phyloP scores from a whole-genome alignment of 2,113 vertebrate genomes.

The Periophthalmodon schlosseri region DNA sequence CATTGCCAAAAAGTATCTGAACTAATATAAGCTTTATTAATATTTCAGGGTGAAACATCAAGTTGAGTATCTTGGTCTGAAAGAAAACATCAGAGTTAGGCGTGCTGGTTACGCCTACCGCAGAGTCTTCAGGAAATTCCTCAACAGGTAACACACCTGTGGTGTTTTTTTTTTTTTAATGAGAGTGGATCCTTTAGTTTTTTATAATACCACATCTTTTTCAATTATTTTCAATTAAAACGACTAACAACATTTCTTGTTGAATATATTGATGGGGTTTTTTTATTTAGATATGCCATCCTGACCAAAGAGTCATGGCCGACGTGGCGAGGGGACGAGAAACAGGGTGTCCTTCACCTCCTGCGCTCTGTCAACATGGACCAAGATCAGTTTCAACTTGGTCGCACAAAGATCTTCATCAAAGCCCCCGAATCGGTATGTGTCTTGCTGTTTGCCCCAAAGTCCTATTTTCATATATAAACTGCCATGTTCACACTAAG shows the following conservation, averaged over 20 bases:
- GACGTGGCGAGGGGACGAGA: constrained; percentile 92
- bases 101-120: constrained; percentile 97
- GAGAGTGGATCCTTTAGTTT: background rate
- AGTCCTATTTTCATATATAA: background rate
- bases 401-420: constrained; percentile 91
- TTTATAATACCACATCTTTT: background rate
- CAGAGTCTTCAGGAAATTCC: constrained; percentile 92
- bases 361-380: constrained; percentile 95
- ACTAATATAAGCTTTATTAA: background rate
- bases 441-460: constrained; percentile 17
- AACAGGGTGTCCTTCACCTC: constrained; percentile 91
- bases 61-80: constrained; percentile 95
- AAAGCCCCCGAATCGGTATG: constrained; percentile 97
- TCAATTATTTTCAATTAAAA: background rate
- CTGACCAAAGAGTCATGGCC: constrained; percentile 97
- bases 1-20: too few relatives aligned
- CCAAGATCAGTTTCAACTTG: constrained; percentile 94
- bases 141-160: constrained; percentile 84
- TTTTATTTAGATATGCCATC: constrained; percentile 87
- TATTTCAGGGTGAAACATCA: constrained; percentile 91
- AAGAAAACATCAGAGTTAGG: constrained; percentile 96
- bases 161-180: background rate
- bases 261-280: too few relatives aligned
- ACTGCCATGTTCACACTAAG: constrained; percentile 36
- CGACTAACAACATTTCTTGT: background rate